Evolutionary conservation across 1,140 invertebrate genomes (phyloP).

Genomic region (Dufourea novaeangliae): DNA sequence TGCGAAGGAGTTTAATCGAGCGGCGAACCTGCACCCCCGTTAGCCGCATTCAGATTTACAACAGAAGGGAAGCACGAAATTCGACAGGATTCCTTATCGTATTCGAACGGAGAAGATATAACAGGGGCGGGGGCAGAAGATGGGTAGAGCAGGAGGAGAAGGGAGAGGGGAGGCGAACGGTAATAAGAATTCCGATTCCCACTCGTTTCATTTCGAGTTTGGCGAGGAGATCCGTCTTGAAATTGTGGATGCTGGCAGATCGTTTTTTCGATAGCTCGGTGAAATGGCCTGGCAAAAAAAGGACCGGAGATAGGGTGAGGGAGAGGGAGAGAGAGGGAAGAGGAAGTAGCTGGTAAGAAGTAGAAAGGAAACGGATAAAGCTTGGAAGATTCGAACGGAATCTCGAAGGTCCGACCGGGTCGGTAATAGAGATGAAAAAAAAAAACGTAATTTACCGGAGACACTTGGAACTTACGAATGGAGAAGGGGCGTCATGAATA

Average conservation of each 20-base stretch:
- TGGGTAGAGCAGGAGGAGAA: neutral
- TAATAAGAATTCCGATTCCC: slow-evolving; percentile 51
- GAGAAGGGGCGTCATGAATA: neutral
- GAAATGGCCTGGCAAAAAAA: slow-evolving; percentile 6
- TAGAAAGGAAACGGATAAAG: slow-evolving; percentile 3
- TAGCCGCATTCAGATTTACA: slow-evolving; percentile 38
- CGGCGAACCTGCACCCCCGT: neutral
- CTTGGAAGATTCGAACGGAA: slow-evolving; percentile 2
- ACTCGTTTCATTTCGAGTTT: slow-evolving; percentile 34
- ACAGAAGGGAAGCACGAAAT: slow-evolving; percentile 16
- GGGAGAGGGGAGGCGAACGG: slow-evolving; percentile 24
- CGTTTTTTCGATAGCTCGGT: slow-evolving; percentile 44
- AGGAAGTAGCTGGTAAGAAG: neutral
- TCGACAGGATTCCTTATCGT: slow-evolving; percentile 34
- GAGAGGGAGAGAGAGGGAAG: neutral
- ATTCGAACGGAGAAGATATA: slow-evolving; percentile 12
- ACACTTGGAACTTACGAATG: slow-evolving; percentile 21
- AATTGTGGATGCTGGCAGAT: slow-evolving; percentile 36
- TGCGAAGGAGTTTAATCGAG: slow-evolving; percentile 3
- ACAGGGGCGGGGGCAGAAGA: neutral
- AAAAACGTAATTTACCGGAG: slow-evolving; percentile 26
- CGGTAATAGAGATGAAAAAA: slow-evolving; percentile 15
- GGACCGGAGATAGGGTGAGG: neutral
- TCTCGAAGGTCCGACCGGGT: neutral
- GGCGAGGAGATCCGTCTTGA: slow-evolving; percentile 34